phyloP scores from a whole-genome alignment of 2,888 invertebrate genomes.

The Leistus spinibarbis region DNA sequence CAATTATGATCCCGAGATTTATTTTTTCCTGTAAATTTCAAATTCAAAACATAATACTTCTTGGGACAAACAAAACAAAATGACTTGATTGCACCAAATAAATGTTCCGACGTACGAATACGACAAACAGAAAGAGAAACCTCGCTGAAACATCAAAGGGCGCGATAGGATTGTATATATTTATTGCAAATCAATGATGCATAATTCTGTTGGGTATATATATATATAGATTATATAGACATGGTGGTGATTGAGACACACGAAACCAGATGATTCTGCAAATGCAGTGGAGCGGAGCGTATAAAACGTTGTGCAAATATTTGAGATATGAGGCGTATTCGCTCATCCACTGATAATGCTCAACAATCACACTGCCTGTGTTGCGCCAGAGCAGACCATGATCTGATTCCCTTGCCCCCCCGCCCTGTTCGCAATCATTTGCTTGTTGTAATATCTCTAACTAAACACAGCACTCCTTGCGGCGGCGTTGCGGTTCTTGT shows the following conservation, averaged over 20 bases:
- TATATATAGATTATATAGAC: not conserved
- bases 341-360: not conserved
- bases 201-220: not conserved
- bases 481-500: slow-evolving; percentile 3
- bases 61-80: too few relatives aligned
- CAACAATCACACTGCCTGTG: too few relatives aligned
- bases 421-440: not conserved
- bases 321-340: not conserved
- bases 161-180: too few relatives aligned
- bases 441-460: not conserved
- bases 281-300: not conserved
- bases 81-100: too few relatives aligned
- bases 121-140: too few relatives aligned
- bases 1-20: too few relatives aligned
- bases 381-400: not conserved
- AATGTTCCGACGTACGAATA: too few relatives aligned
- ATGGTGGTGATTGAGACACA: not conserved
- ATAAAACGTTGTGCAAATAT: not conserved
- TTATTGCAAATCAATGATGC: not conserved
- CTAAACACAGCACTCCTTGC: slow-evolving; percentile 6
- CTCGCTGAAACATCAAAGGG: too few relatives aligned
- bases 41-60: too few relatives aligned
- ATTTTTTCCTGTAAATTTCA: too few relatives aligned
- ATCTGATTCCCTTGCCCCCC: not conserved
- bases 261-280: not conserved